These are phyloP conservation scores for Platycheirus albimanus DNA, from an alignment of 2,888 invertebrate species.

Conservation along the genomic window DNA sequence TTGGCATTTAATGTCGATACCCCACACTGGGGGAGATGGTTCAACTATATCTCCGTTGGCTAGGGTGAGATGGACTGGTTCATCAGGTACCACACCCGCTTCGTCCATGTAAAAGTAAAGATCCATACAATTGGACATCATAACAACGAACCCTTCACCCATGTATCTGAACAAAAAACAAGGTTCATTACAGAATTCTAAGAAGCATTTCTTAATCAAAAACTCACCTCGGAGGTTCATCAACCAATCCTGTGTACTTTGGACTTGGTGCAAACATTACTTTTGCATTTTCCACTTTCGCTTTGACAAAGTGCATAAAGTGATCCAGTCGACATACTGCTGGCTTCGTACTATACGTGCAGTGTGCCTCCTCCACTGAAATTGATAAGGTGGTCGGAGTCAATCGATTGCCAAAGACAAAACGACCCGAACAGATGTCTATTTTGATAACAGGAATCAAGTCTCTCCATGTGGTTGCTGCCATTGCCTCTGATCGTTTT, in stretches of 20 bases:
- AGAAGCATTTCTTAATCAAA: not conserved
- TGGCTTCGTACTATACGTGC: constrained; percentile 97
- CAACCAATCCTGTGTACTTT: constrained; percentile 95
- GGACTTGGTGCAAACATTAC: constrained; percentile 98
- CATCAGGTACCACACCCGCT: constrained; percentile 93
- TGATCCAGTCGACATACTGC: constrained; percentile 96
- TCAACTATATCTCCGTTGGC: constrained; percentile 97
- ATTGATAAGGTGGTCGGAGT: constrained; percentile 96
- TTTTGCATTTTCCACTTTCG: constrained; percentile 97
- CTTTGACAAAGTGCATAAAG: constrained; percentile 98
- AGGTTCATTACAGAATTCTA: not conserved
- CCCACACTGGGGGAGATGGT: constrained; percentile 97
- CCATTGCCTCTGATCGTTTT: constrained; percentile 90
- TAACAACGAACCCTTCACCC: constrained; percentile 99
- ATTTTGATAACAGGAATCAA: constrained; percentile 98
- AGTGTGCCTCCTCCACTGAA: constrained; percentile 96
- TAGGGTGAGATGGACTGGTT: constrained; percentile 93
- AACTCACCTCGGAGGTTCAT: constrained; percentile 91
- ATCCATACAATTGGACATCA: constrained; percentile 97
- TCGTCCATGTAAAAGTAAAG: constrained; percentile 99
- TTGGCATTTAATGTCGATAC: constrained; percentile 96
- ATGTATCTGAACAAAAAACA: constrained; percentile 86
- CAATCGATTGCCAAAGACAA: constrained; percentile 97
- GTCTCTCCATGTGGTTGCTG: constrained; percentile 96
- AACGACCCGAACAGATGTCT: constrained; percentile 94